phyloP scores from a whole-genome alignment of 2,113 vertebrate genomes.

The Eonycteris spelaea region DNA sequence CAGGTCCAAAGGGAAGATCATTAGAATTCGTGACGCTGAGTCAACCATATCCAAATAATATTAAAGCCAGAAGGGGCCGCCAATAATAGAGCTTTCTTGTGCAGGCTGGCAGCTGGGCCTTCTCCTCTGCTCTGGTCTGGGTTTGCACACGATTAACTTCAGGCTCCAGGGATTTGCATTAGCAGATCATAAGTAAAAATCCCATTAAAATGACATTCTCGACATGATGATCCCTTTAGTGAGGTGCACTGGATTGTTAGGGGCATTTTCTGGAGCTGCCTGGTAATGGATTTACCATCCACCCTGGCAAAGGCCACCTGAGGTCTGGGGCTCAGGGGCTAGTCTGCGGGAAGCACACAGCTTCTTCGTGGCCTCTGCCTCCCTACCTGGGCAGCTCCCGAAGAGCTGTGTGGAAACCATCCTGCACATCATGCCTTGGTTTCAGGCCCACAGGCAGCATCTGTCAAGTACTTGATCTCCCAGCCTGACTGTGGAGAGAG shows the following conservation, averaged over 20 bases:
- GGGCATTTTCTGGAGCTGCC: constrained; percentile 16
- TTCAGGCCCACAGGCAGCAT: background rate
- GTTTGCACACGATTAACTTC: constrained; percentile 16
- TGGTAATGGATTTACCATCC: background rate
- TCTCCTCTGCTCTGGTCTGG: background rate
- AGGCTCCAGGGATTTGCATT: background rate
- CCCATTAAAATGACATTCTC: background rate
- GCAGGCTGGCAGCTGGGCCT: background rate
- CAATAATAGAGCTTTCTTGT: background rate
- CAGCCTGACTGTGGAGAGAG: background rate
- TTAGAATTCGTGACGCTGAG: constrained; percentile 2
- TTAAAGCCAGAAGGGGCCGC: background rate
- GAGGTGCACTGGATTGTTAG: background rate
- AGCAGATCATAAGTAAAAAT: constrained; percentile 38
- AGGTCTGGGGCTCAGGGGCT: background rate
- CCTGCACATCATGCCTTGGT: background rate
- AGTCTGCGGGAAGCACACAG: background rate
- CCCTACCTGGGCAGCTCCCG: background rate
- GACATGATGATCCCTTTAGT: background rate
- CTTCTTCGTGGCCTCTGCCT: background rate
- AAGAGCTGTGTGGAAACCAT: background rate
- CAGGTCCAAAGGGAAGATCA: background rate
- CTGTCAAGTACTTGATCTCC: background rate
- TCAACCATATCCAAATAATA: background rate
- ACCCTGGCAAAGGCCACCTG: background rate